A percentile compares a stretch with the other conserved stretches of the same genome.
These are phyloP conservation scores for Aphidius ervi DNA, from an alignment of 1,140 invertebrate genomes.

Conservation along the genomic window DNA sequence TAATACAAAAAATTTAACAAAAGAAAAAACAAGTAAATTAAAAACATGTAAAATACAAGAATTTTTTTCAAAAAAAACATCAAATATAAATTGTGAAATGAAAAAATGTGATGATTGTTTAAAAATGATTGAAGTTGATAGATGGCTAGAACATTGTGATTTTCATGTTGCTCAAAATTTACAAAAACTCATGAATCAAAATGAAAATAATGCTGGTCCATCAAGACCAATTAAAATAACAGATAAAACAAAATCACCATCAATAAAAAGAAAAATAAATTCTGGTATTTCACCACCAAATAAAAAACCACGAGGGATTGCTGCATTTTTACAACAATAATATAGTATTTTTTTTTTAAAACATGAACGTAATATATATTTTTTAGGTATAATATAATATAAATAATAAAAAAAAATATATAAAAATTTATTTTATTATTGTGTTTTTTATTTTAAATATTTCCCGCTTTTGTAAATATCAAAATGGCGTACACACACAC, in stretches of 20 bases:
- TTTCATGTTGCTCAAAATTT: slow-evolving; percentile 66
- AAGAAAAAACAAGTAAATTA: background rate
- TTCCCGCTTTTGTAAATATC: no score
- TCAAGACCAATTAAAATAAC: no score
- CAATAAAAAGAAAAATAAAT: slow-evolving; percentile 18
- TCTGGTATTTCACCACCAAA: slow-evolving; percentile 12
- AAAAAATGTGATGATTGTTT: slow-evolving; percentile 39
- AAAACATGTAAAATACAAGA: slow-evolving; percentile 25
- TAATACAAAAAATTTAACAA: slow-evolving; percentile 21
- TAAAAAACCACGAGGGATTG: slow-evolving; percentile 24
- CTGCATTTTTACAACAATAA: slow-evolving; percentile 20
- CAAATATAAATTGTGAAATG: background rate
- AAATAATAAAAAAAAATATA: no score
- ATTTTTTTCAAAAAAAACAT: slow-evolving; percentile 37
- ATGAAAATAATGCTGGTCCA: background rate
- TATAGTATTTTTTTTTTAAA: no score
- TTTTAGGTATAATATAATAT: no score
- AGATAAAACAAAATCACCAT: background rate
- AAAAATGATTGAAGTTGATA: slow-evolving; percentile 1
- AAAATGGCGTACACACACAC: no score
- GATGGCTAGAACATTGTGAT: slow-evolving; percentile 4
- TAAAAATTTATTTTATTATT: no score
- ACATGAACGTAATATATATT: no score
- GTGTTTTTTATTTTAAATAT: no score
- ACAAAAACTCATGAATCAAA: slow-evolving; percentile 53